Conservation (phyloP, 2,888 invertebrate genomes). For the Thyatira batis region DNA sequence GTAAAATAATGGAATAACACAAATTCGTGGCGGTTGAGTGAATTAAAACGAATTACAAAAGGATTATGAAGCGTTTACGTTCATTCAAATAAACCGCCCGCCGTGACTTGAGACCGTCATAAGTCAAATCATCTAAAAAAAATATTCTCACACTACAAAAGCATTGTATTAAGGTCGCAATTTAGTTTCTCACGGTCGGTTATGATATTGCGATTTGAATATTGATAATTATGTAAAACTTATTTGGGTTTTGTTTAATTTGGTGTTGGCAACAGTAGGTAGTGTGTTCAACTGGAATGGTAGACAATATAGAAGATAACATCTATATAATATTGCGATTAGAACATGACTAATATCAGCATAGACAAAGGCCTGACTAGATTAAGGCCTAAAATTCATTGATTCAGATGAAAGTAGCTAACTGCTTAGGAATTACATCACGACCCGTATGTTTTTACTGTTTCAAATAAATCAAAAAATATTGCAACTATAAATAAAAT, state of each 20-base stretch:
- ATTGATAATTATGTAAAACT: background rate
- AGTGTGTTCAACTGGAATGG: no score
- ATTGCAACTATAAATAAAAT: no score
- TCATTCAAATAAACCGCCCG: constrained; percentile 3
- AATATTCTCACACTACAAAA: background rate
- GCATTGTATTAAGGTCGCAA: background rate
- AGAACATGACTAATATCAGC: no score
- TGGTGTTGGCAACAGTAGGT: background rate
- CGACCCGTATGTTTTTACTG: no score
- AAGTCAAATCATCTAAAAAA: background rate
- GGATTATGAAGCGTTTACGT: constrained; percentile 12
- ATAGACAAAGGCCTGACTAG: no score
- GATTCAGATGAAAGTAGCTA: no score
- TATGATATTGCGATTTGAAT: background rate
- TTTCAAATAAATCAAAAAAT: no score
- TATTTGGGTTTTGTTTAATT: background rate
- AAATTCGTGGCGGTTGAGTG: constrained; percentile 39
- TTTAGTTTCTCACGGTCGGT: background rate
- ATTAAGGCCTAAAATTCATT: no score
- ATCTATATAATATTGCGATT: no score
- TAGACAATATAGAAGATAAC: no score
- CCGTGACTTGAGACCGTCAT: background rate
- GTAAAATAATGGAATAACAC: constrained; percentile 37
- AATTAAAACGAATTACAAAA: constrained; percentile 31
- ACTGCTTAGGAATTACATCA: no score